phyloP scores from a whole-genome alignment of 1,140 invertebrate species.

The Saccostrea echinata region DNA sequence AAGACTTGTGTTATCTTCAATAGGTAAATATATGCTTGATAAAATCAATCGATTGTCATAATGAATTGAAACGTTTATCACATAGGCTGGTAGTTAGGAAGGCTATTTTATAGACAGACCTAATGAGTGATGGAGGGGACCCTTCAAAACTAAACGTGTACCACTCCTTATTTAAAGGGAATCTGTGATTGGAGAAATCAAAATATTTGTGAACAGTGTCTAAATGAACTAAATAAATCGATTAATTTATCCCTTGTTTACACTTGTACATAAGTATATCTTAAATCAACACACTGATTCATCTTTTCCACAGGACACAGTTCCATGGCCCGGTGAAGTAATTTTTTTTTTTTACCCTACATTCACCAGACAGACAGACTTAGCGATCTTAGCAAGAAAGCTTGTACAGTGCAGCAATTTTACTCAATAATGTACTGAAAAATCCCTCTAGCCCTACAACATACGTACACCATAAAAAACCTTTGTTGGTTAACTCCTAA shows the following conservation, averaged over 20 bases:
- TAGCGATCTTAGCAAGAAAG: background rate
- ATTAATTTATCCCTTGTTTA: slow-evolving; percentile 36
- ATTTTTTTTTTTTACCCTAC: background rate
- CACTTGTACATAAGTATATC: slow-evolving; percentile 11
- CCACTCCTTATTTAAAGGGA: slow-evolving; percentile 26
- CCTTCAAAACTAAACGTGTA: background rate
- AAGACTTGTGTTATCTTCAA: background rate
- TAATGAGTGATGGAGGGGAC: background rate
- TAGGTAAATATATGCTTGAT: slow-evolving; percentile 20
- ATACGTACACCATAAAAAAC: background rate
- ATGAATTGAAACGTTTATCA: slow-evolving; percentile 21
- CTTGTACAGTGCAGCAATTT: background rate
- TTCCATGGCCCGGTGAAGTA: slow-evolving; percentile 12
- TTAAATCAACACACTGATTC: slow-evolving; percentile 24
- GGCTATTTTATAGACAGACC: background rate
- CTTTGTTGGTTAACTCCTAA: background rate
- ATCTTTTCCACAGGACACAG: background rate
- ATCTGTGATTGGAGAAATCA: slow-evolving; percentile 27
- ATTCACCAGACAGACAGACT: background rate
- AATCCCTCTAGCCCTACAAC: background rate
- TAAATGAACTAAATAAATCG: slow-evolving; percentile 32
- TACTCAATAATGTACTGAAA: background rate
- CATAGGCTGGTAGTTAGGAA: slow-evolving; percentile 5
- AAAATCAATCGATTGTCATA: slow-evolving; percentile 29
- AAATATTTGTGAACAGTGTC: slow-evolving; percentile 21